Evolutionary conservation across 1,140 invertebrate genomes (phyloP).

Genomic region (Melitaea cinxia): DNA sequence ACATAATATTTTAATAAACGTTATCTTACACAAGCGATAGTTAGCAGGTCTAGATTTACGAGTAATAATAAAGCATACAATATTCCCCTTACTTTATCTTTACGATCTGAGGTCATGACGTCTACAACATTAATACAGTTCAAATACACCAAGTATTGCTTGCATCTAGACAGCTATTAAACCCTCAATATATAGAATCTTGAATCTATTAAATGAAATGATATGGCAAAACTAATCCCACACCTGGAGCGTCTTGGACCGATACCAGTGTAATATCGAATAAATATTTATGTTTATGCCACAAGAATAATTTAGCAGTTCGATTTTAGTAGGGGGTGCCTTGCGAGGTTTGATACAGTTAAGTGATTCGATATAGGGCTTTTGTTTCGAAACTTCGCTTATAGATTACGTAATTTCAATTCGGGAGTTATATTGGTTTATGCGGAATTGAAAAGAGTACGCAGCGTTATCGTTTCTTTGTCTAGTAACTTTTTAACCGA

Average conservation of each 20-base stretch:
- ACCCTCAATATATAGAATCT: neutral
- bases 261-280: conserved; percentile 9
- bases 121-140: neutral
- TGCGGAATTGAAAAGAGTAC: neutral
- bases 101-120: neutral
- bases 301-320: conserved; percentile 23
- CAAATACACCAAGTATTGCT: neutral
- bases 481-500: neutral
- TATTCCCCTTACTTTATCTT: neutral
- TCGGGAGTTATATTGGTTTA: neutral
- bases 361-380: neutral
- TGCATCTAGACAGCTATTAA: neutral
- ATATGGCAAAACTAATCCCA: neutral
- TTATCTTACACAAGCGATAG: too few relatives aligned
- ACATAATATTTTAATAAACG: too few relatives aligned
- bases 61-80: neutral
- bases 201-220: neutral
- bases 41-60: too few relatives aligned
- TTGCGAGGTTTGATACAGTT: neutral
- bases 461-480: neutral
- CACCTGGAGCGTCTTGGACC: conserved; percentile 2
- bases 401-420: neutral
- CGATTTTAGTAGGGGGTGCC: conserved; percentile 14
- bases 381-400: conserved; percentile 6
- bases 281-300: conserved; percentile 26